Evolutionary conservation across 2,113 vertebrate genomes (phyloP).

Genomic region (Carollia perspicillata): DNA sequence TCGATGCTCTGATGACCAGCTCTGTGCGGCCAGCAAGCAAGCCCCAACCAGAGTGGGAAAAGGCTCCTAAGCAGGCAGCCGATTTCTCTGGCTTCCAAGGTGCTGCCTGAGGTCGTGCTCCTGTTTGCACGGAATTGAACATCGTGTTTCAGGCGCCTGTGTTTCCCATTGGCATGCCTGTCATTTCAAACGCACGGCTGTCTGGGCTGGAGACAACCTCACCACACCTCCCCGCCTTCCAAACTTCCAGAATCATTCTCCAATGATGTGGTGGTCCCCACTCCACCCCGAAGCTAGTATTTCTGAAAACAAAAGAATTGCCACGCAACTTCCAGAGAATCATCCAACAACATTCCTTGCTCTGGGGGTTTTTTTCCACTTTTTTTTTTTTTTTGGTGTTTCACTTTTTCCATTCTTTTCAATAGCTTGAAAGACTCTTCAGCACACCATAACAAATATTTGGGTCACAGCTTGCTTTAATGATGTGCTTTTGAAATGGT

Average conservation of each 20-base stretch:
- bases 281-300: not conserved
- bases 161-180: not conserved
- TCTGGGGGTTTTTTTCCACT: not conserved
- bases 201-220: not conserved
- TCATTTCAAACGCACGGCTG: not conserved
- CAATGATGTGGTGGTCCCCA: not conserved
- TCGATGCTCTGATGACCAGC: accelerated
- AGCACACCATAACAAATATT: slow-evolving; percentile 50
- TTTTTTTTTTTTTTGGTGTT: not conserved
- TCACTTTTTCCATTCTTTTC: slow-evolving; percentile 64
- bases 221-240: not conserved
- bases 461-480: slow-evolving; percentile 74
- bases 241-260: not conserved
- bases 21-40: accelerated
- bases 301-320: not conserved
- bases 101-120: accelerated
- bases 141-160: accelerated
- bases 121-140: not conserved
- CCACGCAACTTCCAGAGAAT: not conserved
- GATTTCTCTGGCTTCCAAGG: not conserved
- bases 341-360: not conserved
- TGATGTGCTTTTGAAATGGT: slow-evolving; percentile 50
- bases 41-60: too few species aligned
- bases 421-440: slow-evolving; percentile 11
- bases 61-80: too few species aligned